Evolutionary conservation across 2,888 invertebrate genomes (phyloP).

Genomic region (Aspidiotus rigidus): DNA sequence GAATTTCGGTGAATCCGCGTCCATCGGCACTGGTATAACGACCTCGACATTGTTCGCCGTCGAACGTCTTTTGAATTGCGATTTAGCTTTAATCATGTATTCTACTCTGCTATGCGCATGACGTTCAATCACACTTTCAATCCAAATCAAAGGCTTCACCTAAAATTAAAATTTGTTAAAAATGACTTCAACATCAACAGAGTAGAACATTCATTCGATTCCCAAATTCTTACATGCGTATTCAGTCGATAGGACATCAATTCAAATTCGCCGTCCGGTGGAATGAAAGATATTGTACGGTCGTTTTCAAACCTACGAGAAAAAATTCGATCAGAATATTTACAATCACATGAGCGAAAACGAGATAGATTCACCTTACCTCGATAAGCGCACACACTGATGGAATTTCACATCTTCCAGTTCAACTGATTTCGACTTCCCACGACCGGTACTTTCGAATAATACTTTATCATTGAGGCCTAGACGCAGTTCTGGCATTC

Average conservation of each 20-base stretch:
- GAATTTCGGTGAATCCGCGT: slow-evolving; percentile 62
- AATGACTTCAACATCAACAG: background rate
- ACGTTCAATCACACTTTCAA: slow-evolving; percentile 58
- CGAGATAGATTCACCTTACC: slow-evolving; percentile 39
- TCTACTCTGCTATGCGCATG: slow-evolving; percentile 58
- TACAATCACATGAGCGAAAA: too few species aligned
- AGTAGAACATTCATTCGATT: background rate
- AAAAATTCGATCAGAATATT: background rate
- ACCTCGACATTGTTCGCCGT: slow-evolving; percentile 63
- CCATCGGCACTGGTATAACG: slow-evolving; percentile 52
- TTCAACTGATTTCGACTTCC: slow-evolving; percentile 59
- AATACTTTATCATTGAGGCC: slow-evolving; percentile 60
- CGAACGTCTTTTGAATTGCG: slow-evolving; percentile 58
- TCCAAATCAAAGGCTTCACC: slow-evolving; percentile 60
- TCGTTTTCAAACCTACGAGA: slow-evolving; percentile 52
- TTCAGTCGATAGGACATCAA: slow-evolving; percentile 59
- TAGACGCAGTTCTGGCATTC: slow-evolving; percentile 60
- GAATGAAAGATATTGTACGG: slow-evolving; percentile 59
- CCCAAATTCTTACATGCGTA: slow-evolving; percentile 46
- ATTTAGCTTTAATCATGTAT: slow-evolving; percentile 59
- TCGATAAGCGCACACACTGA: slow-evolving; percentile 57
- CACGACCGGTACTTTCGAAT: slow-evolving; percentile 57
- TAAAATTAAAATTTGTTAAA: slow-evolving; percentile 7
- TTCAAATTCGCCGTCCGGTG: slow-evolving; percentile 62
- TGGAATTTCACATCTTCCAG: slow-evolving; percentile 62